Base-by-base conservation (phyloP, 2,797 vertebrate genomes). In the Tragopan temminckii region DNA sequence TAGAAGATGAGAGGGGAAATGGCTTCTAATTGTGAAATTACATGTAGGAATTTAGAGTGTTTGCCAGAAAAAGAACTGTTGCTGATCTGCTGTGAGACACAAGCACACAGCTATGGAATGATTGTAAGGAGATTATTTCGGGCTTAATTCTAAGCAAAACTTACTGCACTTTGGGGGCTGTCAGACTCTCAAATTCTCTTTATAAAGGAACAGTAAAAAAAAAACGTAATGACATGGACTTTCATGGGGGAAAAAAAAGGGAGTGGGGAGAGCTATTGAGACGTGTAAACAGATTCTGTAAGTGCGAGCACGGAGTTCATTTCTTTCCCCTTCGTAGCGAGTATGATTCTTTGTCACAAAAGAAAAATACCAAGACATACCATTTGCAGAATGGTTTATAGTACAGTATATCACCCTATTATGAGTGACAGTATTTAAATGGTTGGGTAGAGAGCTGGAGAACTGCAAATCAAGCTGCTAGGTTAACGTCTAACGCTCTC, bases 391-490 rank as follows among this genome's bases (percentile, higher is more conserved):
- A 96, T 85, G 89, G 87, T 95, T 97, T 97, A 97, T 97, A 77
- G 93, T 91, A 95, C 92, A 95, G 92, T 97, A 97, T 97, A 97
- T 97, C 93, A 96, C 87, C 76, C 85, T 88, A 96, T 97, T 97
- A 96, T 93, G 94, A 96, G 76, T 96, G 96, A 97, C 96, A 97
- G 92, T 87, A 70, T 95, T 96, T 96, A 97, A 97, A 95, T 96
- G 95, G 92, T 92, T 96, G 96, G 95, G 96, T 96, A 95, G 95
- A 97, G 95, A 95, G 93, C 79, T 89, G 84, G 27, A 94, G 95
- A 95, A 84, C 81, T 57, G 89, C 95, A 97, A 97, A 97, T 97
- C 94, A 97, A 95, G 76, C 36, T 45, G 81, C 72, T 84, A 80
- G 85, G 93, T 95, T 96, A 95, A 92, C 74, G 66, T 87, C 79